Evolutionary conservation across 2,113 vertebrate species (phyloP), one percentile per base, ranked within the genome.

Genomic region (Chaetops frenatus): DNA sequence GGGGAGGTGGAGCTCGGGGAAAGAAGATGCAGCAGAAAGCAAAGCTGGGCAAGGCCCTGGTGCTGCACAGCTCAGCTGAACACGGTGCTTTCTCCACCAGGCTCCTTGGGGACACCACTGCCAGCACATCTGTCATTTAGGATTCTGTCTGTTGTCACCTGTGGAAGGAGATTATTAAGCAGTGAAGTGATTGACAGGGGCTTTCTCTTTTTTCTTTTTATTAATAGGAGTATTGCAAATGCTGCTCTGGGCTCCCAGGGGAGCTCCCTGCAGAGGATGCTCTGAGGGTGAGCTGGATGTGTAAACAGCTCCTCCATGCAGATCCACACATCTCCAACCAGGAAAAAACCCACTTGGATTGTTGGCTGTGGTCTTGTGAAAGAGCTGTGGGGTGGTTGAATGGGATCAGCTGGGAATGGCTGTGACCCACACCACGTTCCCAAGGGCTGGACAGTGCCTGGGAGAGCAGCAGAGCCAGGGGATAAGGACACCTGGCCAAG

Each of bases 241-340:
- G 72, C 73, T 56, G 61, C 67, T 54, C 44, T 48, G 79, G 50
- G 79, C 36, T 87, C 82, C 89, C 66, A 22, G 80, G 89, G 60
- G 76, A 45, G 64, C 42, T 73, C 47, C 57, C 53, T 23, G 57
- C 72, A 53, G 58, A 77, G 91, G 83, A 35, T 38, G 69, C 62
- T 60, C 72, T 22, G 50, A 22, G 78, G 62, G 24, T 12, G 44
- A 77, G 64, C 70, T 54, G 38, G 70, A 11, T 29, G 12, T 28
- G 11, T 38, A 65, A 74, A 45, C 56, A 60, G 36, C 23, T 64
- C 69, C 70, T 36, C 1, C 1, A 2, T 4, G 12, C 22, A 31
- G 33, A 36, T 6, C 50, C 72, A 38, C 31, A 10, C 2, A 0
- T 11, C 27, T 27, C 40, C 3, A 44, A 24, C 17, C 65, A 42